Conservation (phyloP, 2,888 invertebrate species). For the Drosophila infuscata region DNA sequence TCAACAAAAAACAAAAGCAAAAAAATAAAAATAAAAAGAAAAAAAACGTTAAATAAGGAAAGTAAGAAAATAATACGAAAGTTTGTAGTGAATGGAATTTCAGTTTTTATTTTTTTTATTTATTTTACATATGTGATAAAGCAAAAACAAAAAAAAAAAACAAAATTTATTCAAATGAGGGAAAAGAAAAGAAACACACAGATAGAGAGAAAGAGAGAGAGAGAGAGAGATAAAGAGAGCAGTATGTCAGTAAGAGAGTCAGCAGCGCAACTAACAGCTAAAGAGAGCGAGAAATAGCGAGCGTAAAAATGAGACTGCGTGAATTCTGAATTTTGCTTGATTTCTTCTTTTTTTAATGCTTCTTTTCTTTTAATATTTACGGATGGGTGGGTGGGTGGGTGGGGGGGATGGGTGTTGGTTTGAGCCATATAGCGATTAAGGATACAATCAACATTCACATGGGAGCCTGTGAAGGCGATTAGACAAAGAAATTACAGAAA, state of each 20-base stretch:
- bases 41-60: conserved; percentile 13
- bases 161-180: conserved; percentile 15
- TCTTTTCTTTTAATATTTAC: conserved; percentile 1
- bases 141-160: conserved; percentile 21
- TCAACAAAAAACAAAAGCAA: conserved; percentile 29
- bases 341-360: not conserved
- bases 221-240: conserved; percentile 33
- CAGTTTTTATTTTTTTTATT: conserved; percentile 10
- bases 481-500: not conserved
- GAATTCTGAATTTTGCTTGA: conserved; percentile 16
- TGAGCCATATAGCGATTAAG: conserved; percentile 17
- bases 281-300: conserved; percentile 37
- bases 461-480: conserved; percentile 1
- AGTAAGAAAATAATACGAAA: conserved; percentile 21
- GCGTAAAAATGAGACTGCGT: conserved; percentile 27
- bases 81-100: conserved; percentile 23
- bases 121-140: conserved; percentile 4
- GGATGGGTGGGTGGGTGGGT: not conserved
- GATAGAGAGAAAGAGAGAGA: conserved; percentile 13
- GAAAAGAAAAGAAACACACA: conserved; percentile 2
- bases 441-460: conserved; percentile 13
- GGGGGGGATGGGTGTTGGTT: conserved; percentile 9
- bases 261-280: conserved; percentile 55
- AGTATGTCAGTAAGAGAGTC: conserved; percentile 55
- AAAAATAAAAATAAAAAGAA: conserved; percentile 18